Base-by-base conservation (phyloP, 2,888 invertebrate genomes). In the Neoitamus cyanurus region DNA sequence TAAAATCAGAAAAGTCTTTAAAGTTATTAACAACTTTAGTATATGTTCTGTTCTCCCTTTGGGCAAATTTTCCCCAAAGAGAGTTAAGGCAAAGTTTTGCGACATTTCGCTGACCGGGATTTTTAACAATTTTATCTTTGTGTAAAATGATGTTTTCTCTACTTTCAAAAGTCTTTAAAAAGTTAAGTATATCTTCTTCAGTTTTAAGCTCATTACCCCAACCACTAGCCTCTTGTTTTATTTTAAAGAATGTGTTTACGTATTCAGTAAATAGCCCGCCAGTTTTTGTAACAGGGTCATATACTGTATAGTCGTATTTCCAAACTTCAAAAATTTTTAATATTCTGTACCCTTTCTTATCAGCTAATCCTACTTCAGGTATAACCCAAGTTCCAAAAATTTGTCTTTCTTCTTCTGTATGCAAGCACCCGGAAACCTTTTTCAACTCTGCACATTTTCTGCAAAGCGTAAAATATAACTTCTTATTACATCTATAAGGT, bases 251-350 rank as follows among this genome's bases (percentile, higher is more conserved):
- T 15, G 83, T 83, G 72, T 83, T 73, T 13, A 83, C 83, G 58
- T 84, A 84, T 31, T 84, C 84, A 1, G 77, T 77, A 20, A 84
- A 84, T 34, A 84, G 48, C 7, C 84, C 68, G 13, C 77, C 84
- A 11, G 58, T 84, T 34, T 58, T 84, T 68, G 68, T 58, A 11
- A 20, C 5, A n/a, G 84, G 77, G 28, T 84, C 77, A 77, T 77
- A 75, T 36, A 36, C 20, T 9, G 68, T 31, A 31, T 58, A 30
- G 31, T 84, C n/a, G 13, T 83, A 83, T 72, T 83, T 73, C 70
- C 72, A 72, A 15, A 70, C 70, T 42, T 73, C 73, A 72, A 42
- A 72, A 11, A 83, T 42, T 83, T 83, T 42, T 28, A 13, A 28
- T 72, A 72, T 72, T 37, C 37, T 36, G 1, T 83, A 83, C 6